phyloP scores from a whole-genome alignment of 2,888 invertebrate genomes.

The Nephrotoma appendiculata region DNA sequence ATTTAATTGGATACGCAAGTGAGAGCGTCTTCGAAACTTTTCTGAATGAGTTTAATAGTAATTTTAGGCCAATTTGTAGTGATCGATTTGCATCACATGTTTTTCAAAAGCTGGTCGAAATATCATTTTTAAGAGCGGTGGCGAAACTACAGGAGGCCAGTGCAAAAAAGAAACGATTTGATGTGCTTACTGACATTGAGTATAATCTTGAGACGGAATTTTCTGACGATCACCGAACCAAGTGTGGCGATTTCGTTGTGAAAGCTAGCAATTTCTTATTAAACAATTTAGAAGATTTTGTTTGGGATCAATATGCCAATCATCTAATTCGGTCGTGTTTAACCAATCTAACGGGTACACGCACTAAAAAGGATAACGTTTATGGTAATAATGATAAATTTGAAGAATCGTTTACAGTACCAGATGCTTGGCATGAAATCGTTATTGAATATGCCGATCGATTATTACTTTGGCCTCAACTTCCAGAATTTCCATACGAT shows the following conservation, averaged over 20 bases:
- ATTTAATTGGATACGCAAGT: slow-evolving; percentile 52
- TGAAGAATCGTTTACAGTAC: slow-evolving; percentile 32
- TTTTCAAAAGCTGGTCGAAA: slow-evolving; percentile 46
- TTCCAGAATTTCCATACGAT: slow-evolving; percentile 52
- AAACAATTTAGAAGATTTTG: slow-evolving; percentile 75
- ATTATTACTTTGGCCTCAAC: slow-evolving; percentile 61
- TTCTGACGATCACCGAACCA: slow-evolving; percentile 34
- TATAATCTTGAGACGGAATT: slow-evolving; percentile 29
- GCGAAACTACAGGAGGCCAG: slow-evolving; percentile 12
- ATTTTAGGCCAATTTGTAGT: slow-evolving; percentile 52
- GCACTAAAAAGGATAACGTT: slow-evolving; percentile 35
- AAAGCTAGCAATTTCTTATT: slow-evolving; percentile 60
- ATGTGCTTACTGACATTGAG: slow-evolving; percentile 20
- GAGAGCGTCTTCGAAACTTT: slow-evolving; percentile 47
- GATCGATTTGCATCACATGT: slow-evolving; percentile 72
- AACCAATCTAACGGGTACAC: slow-evolving; percentile 53
- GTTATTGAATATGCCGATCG: slow-evolving; percentile 48
- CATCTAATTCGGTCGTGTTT: slow-evolving; percentile 59
- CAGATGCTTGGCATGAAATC: slow-evolving; percentile 44
- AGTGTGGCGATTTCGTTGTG: slow-evolving; percentile 47
- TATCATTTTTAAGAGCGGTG: slow-evolving; percentile 24
- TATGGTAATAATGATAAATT: slow-evolving; percentile 30
- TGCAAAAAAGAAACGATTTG: slow-evolving; percentile 21
- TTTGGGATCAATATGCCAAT: slow-evolving; percentile 63
- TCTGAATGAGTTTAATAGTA: slow-evolving; percentile 44